These are phyloP conservation scores for Bubo blakistoni DNA, from an alignment of 2,113 vertebrate genomes.

Conservation along the genomic window DNA sequence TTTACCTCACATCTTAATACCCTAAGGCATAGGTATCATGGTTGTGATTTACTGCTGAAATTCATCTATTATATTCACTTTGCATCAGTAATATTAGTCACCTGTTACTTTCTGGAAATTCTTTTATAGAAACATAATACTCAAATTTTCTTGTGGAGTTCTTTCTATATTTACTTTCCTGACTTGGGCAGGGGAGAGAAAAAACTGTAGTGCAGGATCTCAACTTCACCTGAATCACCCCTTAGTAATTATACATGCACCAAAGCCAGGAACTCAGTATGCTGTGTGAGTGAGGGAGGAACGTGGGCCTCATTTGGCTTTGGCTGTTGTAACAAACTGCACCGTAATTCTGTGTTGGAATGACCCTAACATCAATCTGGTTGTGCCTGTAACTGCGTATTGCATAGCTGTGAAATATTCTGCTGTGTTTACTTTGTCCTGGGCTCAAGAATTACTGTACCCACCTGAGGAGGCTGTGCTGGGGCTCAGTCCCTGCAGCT, in stretches of 20 bases:
- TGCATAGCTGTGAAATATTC: neutral
- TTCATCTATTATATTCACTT: neutral
- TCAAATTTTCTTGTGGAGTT: neutral
- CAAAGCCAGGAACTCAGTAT: neutral
- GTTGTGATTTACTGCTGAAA: conserved; percentile 30
- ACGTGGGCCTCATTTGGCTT: neutral
- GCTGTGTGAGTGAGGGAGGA: fast-evolving
- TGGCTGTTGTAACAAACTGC: neutral
- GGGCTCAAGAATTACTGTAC: neutral
- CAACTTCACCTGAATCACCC: neutral
- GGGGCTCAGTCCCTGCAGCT: neutral
- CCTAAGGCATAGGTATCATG: neutral
- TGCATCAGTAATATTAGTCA: conserved; percentile 8
- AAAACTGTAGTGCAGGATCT: neutral
- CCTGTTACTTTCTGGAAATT: neutral
- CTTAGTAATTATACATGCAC: neutral
- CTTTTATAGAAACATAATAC: neutral
- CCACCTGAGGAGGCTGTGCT: too few relatives aligned
- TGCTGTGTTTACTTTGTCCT: neutral
- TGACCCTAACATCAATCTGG: neutral
- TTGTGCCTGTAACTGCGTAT: neutral
- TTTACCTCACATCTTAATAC: neutral
- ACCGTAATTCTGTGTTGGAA: neutral
- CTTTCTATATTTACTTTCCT: conserved; percentile 5
- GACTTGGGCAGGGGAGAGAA: neutral